Evolutionary conservation across 2,888 invertebrate genomes (phyloP), one percentile per base, ranked within the genome.

Genomic region (Papilio gigon): DNA sequence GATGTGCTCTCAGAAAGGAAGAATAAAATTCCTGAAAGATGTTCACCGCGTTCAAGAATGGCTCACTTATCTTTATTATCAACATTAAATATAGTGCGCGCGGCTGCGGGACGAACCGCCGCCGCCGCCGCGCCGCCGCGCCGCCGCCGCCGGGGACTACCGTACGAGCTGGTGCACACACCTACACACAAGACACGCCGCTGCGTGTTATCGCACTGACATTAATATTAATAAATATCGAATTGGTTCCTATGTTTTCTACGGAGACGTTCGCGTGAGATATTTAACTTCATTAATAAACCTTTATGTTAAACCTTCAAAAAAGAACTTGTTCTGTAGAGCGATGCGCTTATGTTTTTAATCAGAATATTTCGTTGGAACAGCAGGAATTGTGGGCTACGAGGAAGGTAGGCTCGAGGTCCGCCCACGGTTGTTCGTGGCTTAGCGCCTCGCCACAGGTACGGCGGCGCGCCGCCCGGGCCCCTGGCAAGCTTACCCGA

Each of bases 1-100:
- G 56, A 56, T 58, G 30, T 65, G 65, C 42, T 65, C 58, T 56
- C 56, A 20, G 44, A 65, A 58, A 58, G 65, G 65, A 65, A 56
- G 58, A 65, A 42, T 65, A 65, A 65, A 58, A 64, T 40, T 56
- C 25, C 17, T 17, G 30, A 56, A 17, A 56, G 27, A 30, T 30
- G 53, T 56, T 56, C 53, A n/a, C 17, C 5, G 53, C 27, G 17
- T 56, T 30, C 30, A 56, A 56, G 53, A 56, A 56, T 56, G 53
- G 17, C 53, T 56, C n/a, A 30, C 53, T 56, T 56, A 56, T 56
- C 53, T 56, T 56, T 56, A 56, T 56, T 56, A 56, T n/a, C 17
- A 53, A 53, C 53, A 53, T 27, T 17, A 56, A 27, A 56, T 17
- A 30, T 56, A 56, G n/a, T n/a, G 25, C 50, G 12, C 14, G 50